Evolutionary conservation across 2,113 vertebrate genomes (phyloP).

Genomic region (Phrynosoma blainvillii): DNA sequence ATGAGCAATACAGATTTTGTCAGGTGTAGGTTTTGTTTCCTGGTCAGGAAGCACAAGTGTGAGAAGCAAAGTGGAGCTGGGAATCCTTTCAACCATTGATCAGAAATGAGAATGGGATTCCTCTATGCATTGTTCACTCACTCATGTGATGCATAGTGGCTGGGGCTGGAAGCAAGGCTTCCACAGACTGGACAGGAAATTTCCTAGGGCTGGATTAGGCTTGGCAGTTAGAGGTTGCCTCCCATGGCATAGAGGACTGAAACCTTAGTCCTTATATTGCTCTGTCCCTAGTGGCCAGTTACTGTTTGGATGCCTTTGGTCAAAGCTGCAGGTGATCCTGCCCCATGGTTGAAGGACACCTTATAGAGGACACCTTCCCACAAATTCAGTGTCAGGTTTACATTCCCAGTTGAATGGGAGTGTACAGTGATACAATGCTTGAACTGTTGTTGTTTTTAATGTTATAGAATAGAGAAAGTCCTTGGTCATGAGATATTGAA

Average conservation of each 20-base stretch:
- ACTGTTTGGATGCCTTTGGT: background rate
- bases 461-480: background rate
- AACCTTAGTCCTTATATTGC: background rate
- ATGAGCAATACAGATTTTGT: no score
- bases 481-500: slow-evolving; percentile 15
- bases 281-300: background rate
- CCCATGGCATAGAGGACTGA: background rate
- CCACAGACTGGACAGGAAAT: background rate
- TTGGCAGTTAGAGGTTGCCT: background rate
- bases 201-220: background rate
- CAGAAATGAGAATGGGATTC: no score
- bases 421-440: background rate
- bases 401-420: background rate
- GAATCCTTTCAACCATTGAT: no score
- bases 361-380: background rate
- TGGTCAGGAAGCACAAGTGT: no score
- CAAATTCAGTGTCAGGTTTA: slow-evolving; percentile 1
- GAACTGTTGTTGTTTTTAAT: background rate
- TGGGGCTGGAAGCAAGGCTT: background rate
- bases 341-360: no score
- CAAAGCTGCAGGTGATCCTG: background rate
- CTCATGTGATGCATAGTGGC: background rate
- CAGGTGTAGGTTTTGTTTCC: no score
- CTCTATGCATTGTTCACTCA: no score
- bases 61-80: no score